Conservation (phyloP, 2,797 vertebrate genomes). For the Halcyon smyrnensis region DNA sequence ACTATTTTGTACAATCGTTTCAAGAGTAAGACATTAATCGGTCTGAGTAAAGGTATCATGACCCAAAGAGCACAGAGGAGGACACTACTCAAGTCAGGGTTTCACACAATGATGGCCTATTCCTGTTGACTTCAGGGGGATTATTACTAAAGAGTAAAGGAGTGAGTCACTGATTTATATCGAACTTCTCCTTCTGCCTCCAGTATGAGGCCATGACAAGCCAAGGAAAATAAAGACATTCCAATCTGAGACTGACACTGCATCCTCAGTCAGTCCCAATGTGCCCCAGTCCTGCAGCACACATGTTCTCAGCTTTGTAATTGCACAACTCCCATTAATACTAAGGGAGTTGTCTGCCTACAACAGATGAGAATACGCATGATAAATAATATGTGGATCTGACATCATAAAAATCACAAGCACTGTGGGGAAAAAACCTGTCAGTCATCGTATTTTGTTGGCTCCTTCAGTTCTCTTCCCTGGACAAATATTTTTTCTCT, state of each 20-base stretch:
- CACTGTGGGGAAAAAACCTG: slow-evolving; percentile 28
- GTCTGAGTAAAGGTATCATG: slow-evolving; percentile 33
- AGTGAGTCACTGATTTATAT: slow-evolving; percentile 72
- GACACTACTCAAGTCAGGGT: slow-evolving; percentile 27
- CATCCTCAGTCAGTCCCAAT: slow-evolving; percentile 50
- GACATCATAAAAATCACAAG: slow-evolving; percentile 24
- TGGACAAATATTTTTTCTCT: slow-evolving; percentile 34
- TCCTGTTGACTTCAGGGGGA: slow-evolving; percentile 39
- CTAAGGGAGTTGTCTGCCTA: slow-evolving; percentile 7
- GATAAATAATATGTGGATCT: slow-evolving; percentile 25
- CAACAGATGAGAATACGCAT: slow-evolving; percentile 11
- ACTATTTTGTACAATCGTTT: background rate
- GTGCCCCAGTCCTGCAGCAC: slow-evolving; percentile 42
- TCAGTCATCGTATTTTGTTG: slow-evolving; percentile 43
- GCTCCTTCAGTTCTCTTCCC: slow-evolving; percentile 13
- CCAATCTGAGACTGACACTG: slow-evolving; percentile 65
- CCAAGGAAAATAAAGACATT: slow-evolving; percentile 80
- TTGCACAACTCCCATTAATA: slow-evolving; percentile 19
- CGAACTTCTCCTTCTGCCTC: slow-evolving; percentile 71
- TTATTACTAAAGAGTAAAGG: slow-evolving; percentile 30
- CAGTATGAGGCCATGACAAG: slow-evolving; percentile 50
- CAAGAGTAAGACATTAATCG: slow-evolving; percentile 7
- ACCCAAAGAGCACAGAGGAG: slow-evolving; percentile 16
- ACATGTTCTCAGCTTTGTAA: slow-evolving; percentile 57
- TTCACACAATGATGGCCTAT: slow-evolving; percentile 29